Percentiles rank a stretch among this genome's conserved stretches.
Evolutionary conservation across 1,140 invertebrate species (phyloP).

Genomic region (Gryllus bimaculatus): DNA sequence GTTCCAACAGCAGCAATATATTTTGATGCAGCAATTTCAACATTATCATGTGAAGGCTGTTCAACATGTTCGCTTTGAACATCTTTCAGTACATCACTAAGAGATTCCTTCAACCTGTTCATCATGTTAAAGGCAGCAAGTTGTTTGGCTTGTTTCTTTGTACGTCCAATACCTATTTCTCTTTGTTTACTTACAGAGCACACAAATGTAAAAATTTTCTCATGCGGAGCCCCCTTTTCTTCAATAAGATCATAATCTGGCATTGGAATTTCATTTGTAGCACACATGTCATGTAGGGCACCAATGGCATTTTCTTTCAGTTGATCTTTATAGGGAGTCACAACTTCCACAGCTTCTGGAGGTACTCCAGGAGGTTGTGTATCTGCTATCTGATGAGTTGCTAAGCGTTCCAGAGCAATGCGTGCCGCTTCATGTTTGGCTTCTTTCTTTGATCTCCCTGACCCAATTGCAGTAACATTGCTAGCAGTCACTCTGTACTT

Average conservation of each 20-base stretch:
- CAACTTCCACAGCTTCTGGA: background rate
- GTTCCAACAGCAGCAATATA: background rate
- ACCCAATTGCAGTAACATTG: slow-evolving; percentile 42
- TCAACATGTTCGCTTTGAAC: background rate
- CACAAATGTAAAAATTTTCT: slow-evolving; percentile 53
- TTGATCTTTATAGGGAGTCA: slow-evolving; percentile 30
- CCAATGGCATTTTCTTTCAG: slow-evolving; percentile 43
- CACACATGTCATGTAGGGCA: slow-evolving; percentile 47
- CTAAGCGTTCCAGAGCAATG: slow-evolving; percentile 40
- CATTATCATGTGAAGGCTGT: background rate
- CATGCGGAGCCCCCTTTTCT: slow-evolving; percentile 62
- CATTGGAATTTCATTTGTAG: slow-evolving; percentile 48
- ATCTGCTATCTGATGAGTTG: no score
- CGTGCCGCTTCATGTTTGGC: slow-evolving; percentile 58
- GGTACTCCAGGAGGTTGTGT: no score
- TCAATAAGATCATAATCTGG: slow-evolving; percentile 51
- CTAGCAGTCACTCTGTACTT: slow-evolving; percentile 45
- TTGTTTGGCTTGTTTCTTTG: slow-evolving; percentile 49
- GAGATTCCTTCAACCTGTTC: slow-evolving; percentile 29
- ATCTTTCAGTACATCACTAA: slow-evolving; percentile 2
- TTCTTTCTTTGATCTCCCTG: slow-evolving; percentile 59
- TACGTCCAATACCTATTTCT: slow-evolving; percentile 39
- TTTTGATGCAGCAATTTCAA: background rate
- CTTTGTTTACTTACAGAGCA: slow-evolving; percentile 51
- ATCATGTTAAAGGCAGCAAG: slow-evolving; percentile 43